Evolutionary conservation across 2,888 invertebrate genomes (phyloP).

Genomic region (Spicauda simplicius): DNA sequence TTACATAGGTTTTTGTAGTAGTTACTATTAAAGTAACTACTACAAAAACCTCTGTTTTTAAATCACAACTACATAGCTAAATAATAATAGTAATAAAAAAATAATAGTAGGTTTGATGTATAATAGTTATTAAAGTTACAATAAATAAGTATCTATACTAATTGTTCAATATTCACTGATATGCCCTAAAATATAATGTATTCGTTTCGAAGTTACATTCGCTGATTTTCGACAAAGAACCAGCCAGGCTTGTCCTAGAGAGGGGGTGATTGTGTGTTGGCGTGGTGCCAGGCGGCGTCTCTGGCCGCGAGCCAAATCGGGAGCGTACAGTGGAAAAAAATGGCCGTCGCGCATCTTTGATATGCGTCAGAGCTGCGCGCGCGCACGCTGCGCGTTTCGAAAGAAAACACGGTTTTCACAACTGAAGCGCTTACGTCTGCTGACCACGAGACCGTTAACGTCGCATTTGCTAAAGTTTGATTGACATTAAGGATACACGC

Average conservation of each 20-base stretch:
- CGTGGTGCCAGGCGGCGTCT: conserved; percentile 73
- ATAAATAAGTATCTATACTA: too few relatives aligned
- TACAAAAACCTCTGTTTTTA: too few relatives aligned
- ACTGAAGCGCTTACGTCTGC: conserved; percentile 8
- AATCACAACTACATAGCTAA: too few relatives aligned
- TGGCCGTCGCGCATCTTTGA: conserved; percentile 81
- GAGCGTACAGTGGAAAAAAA: conserved; percentile 76
- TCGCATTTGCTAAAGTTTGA: neutral
- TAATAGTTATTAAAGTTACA: too few relatives aligned
- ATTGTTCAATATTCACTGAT: neutral
- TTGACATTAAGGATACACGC: neutral
- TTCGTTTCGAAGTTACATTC: conserved; percentile 27
- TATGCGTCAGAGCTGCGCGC: conserved; percentile 80
- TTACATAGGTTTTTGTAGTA: too few relatives aligned
- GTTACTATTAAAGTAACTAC: too few relatives aligned
- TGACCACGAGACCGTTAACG: neutral
- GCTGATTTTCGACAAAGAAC: conserved; percentile 44
- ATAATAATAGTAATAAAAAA: too few relatives aligned
- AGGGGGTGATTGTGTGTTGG: conserved; percentile 74
- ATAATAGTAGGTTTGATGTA: too few relatives aligned
- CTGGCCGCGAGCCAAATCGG: conserved; percentile 74
- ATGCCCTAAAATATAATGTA: neutral
- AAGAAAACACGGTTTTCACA: conserved; percentile 38
- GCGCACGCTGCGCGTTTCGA: conserved; percentile 54
- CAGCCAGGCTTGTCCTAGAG: conserved; percentile 56